Conservation (phyloP, 2,113 vertebrate genomes). For the Labrus mixtus region DNA sequence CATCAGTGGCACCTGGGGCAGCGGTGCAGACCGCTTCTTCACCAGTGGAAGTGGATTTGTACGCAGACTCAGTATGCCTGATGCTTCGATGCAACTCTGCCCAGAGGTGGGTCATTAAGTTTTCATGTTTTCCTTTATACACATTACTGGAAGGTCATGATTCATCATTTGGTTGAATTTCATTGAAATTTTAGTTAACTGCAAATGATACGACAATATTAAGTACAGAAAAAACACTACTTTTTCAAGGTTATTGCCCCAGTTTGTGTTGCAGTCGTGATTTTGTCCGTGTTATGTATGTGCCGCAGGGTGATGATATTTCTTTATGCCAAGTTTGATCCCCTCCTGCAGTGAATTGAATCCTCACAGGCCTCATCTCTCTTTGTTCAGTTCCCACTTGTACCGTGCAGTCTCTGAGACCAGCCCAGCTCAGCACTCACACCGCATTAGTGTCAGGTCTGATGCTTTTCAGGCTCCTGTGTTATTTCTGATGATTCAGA, state of each 20-base stretch:
- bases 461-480: conserved; percentile 65
- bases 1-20: conserved; percentile 89
- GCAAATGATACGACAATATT: background rate
- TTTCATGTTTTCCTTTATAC: conserved; percentile 31
- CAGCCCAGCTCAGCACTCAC: conserved; percentile 69
- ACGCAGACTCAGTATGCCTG: conserved; percentile 91
- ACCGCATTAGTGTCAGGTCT: conserved; percentile 73
- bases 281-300: background rate
- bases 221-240: background rate
- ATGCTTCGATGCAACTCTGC: conserved; percentile 84
- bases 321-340: conserved; percentile 28
- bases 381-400: conserved; percentile 55
- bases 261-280: background rate
- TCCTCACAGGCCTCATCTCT: conserved; percentile 28
- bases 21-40: conserved; percentile 91
- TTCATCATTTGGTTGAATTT: conserved; percentile 4
- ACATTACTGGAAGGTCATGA: conserved; percentile 10
- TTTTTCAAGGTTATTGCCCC: background rate
- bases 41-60: conserved; percentile 93
- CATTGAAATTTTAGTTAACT: background rate
- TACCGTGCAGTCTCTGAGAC: conserved; percentile 38
- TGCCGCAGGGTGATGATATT: conserved; percentile 2
- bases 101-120: conserved; percentile 73
- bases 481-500: conserved; percentile 78
- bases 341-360: conserved; percentile 8